Percentiles rank a stretch among this genome's conserved stretches.
phyloP scores from a whole-genome alignment of 1,140 invertebrate species.

The Heterodera schachtii region DNA sequence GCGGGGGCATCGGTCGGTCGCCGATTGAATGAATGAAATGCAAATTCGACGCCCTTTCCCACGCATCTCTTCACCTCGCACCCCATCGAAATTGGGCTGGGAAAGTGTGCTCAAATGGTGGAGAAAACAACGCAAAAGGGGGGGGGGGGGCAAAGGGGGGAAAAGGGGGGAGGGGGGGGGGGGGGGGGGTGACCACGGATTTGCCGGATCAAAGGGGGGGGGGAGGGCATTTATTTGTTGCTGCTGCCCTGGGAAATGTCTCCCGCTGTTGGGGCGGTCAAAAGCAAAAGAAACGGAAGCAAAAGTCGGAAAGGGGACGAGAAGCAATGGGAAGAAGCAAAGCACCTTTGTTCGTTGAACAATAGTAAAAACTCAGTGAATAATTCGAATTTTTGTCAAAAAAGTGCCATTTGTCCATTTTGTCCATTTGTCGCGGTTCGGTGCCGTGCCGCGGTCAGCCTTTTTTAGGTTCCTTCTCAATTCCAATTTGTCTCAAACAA shows the following conservation, averaged over 20 bases:
- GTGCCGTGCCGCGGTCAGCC: too few species aligned
- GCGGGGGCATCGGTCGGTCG: neutral
- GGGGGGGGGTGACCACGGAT: neutral
- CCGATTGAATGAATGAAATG: neutral
- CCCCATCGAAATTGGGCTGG: neutral
- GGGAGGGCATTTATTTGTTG: too few species aligned
- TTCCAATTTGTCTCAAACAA: neutral
- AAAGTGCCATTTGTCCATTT: too few species aligned
- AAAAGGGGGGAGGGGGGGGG: too few species aligned
- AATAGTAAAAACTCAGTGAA: too few species aligned
- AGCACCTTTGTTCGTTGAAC: too few species aligned
- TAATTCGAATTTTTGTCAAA: too few species aligned
- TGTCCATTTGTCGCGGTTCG: too few species aligned
- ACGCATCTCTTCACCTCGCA: neutral
- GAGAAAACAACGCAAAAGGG: neutral
- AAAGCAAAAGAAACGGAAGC: neutral
- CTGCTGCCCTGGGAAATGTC: neutral
- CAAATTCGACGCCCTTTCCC: neutral
- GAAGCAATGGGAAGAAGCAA: too few species aligned
- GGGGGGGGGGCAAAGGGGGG: too few species aligned
- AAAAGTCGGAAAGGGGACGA: neutral
- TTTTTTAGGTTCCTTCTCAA: neutral
- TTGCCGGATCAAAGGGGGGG: neutral
- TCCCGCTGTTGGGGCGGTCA: neutral
- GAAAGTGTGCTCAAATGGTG: neutral